Percentiles rank a stretch among this genome's conserved stretches.
Conservation (phyloP, 1,140 invertebrate genomes). For the Pteromalus puparum region DNA sequence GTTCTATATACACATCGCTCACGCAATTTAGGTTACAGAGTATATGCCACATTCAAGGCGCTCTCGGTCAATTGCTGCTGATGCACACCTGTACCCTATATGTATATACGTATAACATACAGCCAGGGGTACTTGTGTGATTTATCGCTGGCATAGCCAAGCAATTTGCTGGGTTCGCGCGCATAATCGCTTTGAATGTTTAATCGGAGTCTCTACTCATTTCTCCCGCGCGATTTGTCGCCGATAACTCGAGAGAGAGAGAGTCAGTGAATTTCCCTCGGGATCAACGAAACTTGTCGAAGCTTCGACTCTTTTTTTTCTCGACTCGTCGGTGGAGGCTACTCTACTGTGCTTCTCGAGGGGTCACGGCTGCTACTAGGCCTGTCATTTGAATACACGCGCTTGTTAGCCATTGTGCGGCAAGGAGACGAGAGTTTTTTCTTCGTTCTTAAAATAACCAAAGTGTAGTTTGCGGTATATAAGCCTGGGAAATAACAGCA, state of each 20-base stretch:
- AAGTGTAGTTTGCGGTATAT: not conserved
- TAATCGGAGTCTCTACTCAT: conserved; percentile 34
- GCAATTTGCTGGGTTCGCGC: conserved; percentile 35
- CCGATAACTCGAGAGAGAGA: not conserved
- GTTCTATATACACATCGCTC: not conserved
- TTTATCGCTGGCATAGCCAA: conserved; percentile 27
- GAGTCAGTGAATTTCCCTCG: conserved; percentile 28
- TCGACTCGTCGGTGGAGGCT: not conserved
- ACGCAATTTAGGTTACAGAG: conserved; percentile 26
- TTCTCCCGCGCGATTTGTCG: conserved; percentile 6
- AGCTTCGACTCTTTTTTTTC: not conserved
- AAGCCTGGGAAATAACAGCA: too few relatives aligned
- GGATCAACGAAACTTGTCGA: not conserved
- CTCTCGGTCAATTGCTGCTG: conserved; percentile 40
- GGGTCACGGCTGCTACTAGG: not conserved
- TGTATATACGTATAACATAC: too few relatives aligned
- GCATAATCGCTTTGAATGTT: conserved; percentile 36
- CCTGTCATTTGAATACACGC: conserved; percentile 9
- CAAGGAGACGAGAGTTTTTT: not conserved
- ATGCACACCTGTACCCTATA: conserved; percentile 23
- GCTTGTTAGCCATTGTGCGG: not conserved
- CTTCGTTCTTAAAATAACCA: not conserved
- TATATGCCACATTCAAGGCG: conserved; percentile 7
- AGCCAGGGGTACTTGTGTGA: not conserved
- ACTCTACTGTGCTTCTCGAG: too few relatives aligned